These are phyloP conservation scores for Zygogramma bicolorata DNA, from an alignment of 2,888 invertebrate genomes.

Conservation along the genomic window DNA sequence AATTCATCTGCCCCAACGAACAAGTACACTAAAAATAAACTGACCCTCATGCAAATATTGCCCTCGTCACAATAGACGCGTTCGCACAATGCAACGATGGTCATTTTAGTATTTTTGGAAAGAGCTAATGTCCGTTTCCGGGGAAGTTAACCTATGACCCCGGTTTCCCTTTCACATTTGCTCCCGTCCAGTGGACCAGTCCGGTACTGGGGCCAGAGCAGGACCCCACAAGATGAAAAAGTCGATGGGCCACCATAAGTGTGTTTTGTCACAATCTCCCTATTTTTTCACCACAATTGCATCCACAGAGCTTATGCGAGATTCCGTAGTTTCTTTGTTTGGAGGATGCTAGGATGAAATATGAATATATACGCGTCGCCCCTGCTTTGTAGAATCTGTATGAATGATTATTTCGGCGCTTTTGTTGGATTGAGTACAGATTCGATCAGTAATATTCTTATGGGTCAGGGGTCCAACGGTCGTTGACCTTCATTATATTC, in stretches of 20 bases:
- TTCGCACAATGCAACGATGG: slow-evolving; percentile 53
- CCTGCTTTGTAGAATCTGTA: neutral
- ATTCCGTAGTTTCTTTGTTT: slow-evolving; percentile 51
- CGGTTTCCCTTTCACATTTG: slow-evolving; percentile 27
- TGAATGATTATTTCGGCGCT: neutral
- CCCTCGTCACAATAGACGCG: slow-evolving; percentile 48
- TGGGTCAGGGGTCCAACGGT: neutral
- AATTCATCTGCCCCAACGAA: slow-evolving; percentile 11
- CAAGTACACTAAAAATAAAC: slow-evolving; percentile 49
- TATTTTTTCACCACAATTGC: slow-evolving; percentile 63
- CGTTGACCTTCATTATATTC: no score
- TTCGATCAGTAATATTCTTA: neutral
- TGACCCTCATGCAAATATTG: slow-evolving; percentile 59
- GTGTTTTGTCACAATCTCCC: slow-evolving; percentile 60
- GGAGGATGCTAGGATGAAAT: slow-evolving; percentile 30
- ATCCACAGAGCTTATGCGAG: slow-evolving; percentile 57
- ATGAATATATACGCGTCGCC: slow-evolving; percentile 27
- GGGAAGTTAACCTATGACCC: slow-evolving; percentile 63
- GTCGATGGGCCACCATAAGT: slow-evolving; percentile 44
- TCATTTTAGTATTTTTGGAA: slow-evolving; percentile 62
- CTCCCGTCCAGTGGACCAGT: neutral
- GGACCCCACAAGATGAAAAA: neutral
- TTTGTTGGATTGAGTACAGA: neutral
- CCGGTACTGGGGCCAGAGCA: neutral
- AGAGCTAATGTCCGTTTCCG: slow-evolving; percentile 58